Conservation (phyloP, 2,113 vertebrate genomes). For the Psammodynastes pulverulentus region DNA sequence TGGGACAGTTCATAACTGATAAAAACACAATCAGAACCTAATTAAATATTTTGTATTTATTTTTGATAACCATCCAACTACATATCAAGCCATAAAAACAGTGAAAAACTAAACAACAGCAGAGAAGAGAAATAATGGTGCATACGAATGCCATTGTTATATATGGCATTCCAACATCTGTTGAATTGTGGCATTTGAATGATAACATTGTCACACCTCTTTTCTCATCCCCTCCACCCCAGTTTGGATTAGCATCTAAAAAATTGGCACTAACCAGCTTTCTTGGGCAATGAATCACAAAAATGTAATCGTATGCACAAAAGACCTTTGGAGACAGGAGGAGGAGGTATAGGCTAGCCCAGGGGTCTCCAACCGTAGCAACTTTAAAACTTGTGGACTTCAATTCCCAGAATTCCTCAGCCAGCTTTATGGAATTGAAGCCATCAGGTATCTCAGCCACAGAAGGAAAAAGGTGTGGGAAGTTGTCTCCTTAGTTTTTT, state of each 20-base stretch:
- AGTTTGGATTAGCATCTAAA: background rate
- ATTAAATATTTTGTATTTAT: background rate
- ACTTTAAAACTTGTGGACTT: too few species aligned
- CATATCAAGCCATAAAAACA: background rate
- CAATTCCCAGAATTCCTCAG: too few species aligned
- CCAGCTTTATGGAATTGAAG: too few species aligned
- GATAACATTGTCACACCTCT: background rate
- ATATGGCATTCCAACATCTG: background rate
- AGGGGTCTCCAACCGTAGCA: too few species aligned
- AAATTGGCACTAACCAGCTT: background rate
- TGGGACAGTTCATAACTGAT: background rate
- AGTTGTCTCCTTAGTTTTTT: background rate
- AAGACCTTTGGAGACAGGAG: background rate
- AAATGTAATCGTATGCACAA: background rate
- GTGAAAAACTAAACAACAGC: background rate
- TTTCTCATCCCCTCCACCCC: background rate
- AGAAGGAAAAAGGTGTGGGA: background rate
- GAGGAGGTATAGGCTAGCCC: background rate
- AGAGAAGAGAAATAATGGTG: background rate
- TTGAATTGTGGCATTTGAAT: background rate
- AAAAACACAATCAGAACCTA: background rate
- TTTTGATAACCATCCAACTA: background rate
- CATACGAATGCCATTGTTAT: background rate
- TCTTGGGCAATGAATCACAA: background rate
- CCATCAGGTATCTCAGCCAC: background rate